Conservation (phyloP, 1,140 invertebrate genomes). For the Lucilia cuprina region DNA sequence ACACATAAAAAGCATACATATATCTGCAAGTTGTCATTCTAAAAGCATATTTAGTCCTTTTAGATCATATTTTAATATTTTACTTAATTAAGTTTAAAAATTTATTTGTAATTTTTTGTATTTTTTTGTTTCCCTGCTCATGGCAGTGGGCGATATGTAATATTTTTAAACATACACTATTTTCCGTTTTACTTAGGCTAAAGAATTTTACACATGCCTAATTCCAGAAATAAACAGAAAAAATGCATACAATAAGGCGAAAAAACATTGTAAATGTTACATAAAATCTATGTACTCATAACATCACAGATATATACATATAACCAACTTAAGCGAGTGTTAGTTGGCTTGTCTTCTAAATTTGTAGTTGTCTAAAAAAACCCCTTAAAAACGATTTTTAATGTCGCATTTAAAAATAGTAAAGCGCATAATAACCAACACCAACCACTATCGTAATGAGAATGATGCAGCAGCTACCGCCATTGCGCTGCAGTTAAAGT, state of each 20-base stretch:
- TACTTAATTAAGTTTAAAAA: too few relatives aligned
- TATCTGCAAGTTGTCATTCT: too few relatives aligned
- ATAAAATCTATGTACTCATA: background rate
- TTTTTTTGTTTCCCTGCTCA: too few relatives aligned
- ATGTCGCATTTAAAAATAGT: background rate
- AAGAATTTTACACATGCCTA: background rate
- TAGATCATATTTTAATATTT: too few relatives aligned
- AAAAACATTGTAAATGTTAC: background rate
- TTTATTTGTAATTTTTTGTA: too few relatives aligned
- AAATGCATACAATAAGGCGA: background rate
- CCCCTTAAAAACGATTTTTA: background rate
- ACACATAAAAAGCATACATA: too few relatives aligned
- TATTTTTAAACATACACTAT: too few relatives aligned
- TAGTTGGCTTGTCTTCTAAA: background rate
- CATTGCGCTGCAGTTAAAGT: background rate
- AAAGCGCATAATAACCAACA: constrained; percentile 6
- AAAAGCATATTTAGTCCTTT: too few relatives aligned
- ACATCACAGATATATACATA: too few relatives aligned
- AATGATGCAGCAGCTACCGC: background rate
- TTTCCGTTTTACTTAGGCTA: background rate
- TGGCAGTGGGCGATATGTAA: too few relatives aligned
- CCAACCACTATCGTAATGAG: background rate
- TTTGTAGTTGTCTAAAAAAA: background rate
- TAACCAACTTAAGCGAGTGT: background rate
- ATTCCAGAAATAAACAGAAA: background rate